Evolutionary conservation across 2,888 invertebrate genomes (phyloP).

Genomic region (Parascotia fuliginaria): DNA sequence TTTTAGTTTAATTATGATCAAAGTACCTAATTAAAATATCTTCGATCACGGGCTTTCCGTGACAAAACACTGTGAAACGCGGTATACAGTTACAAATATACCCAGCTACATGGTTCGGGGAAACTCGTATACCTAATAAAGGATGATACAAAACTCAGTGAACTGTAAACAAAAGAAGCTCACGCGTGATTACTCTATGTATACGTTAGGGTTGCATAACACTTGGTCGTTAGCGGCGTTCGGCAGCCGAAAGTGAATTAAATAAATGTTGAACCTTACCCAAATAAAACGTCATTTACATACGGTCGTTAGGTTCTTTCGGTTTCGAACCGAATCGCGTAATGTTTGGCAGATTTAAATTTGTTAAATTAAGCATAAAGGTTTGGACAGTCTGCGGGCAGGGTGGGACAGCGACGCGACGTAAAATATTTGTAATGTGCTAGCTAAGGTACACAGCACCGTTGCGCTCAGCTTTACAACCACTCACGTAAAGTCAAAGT

Average conservation of each 20-base stretch:
- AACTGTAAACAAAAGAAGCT: constrained; percentile 42
- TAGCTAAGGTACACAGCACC: too few relatives aligned
- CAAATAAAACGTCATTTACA: constrained; percentile 24
- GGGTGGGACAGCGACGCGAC: too few relatives aligned
- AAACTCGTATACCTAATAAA: constrained; percentile 37
- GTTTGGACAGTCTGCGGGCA: too few relatives aligned
- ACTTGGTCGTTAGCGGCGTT: constrained; percentile 18
- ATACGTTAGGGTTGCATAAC: constrained; percentile 3
- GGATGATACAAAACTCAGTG: constrained; percentile 42
- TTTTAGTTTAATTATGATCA: too few relatives aligned
- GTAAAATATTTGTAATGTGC: too few relatives aligned
- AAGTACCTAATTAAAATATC: too few relatives aligned
- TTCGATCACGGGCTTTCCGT: too few relatives aligned
- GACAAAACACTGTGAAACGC: constrained; percentile 19
- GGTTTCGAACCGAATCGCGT: constrained; percentile 14
- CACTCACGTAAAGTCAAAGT: too few relatives aligned
- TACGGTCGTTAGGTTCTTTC: constrained; percentile 29
- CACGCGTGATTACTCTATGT: constrained; percentile 38
- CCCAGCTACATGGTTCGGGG: constrained; percentile 11
- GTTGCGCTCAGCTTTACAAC: too few relatives aligned
- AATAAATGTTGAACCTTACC: constrained; percentile 22
- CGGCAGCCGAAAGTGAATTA: constrained; percentile 9
- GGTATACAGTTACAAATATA: constrained; percentile 16
- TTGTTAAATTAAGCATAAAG: constrained; percentile 23
- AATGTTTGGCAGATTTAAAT: constrained; percentile 17